Evolutionary conservation across 2,888 invertebrate species (phyloP), one percentile per base, ranked within the genome.

Genomic region (Eugnorisma glareosa): DNA sequence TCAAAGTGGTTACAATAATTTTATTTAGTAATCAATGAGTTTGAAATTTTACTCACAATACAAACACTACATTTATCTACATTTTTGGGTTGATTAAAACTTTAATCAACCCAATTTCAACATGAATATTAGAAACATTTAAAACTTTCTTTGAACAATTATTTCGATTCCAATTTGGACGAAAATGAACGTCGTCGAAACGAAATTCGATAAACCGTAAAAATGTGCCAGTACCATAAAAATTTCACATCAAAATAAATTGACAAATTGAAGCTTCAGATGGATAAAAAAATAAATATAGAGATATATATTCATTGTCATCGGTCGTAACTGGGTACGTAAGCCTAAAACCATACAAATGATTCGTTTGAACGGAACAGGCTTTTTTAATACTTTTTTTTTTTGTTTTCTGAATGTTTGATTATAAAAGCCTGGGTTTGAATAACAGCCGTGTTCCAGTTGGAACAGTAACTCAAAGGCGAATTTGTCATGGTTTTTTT

Each of bases 311-410:
- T 78, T 67, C 75, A 79, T 75, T 83, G 77, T 73, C 77, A 77
- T 73, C 61, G 48, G 67, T 57, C 61, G 51, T 73, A 73, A 79
- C 71, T 74, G 75, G 59, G 71, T 73, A 70, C 63, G 59, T 81
- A 84, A 78, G 80, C 81, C 82, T 81, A 77, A 86, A 78, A 75
- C 71, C 79, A 79, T 83, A 84, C 81, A 87, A 86, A 87, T 88
- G 80, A 82, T 81, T 86, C 64, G 80, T 80, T 81, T 69, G 77
- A 37, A 63, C 61, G 57, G 59, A 87, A 73, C 73, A 75, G 45
- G 28, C 28, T 73, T 78, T 85, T 82, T 78, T 71, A 73, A 79
- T 68, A 69, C 57, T 57, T 81, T 81, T 82, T 81, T n/a, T 85
- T 63, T 73, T 85, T 85, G 69, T 70, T 79, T 80, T 81, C 13